Evolutionary conservation across 2,797 vertebrate genomes (phyloP).

Genomic region (Dallia pectoralis): DNA sequence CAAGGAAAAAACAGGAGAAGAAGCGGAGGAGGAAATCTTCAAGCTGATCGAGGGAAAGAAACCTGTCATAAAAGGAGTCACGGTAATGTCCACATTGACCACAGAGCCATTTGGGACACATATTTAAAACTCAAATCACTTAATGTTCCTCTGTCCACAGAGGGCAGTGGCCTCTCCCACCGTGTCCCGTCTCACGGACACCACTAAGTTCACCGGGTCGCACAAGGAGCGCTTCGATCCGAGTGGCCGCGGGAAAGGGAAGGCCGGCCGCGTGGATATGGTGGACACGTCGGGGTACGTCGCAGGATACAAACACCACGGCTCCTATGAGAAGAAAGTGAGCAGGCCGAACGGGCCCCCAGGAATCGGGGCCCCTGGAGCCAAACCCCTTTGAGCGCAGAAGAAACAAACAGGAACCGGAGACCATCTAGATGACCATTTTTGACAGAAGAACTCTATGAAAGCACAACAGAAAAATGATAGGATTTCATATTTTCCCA

Average conservation of each 20-base stretch:
- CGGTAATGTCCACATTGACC: slow-evolving; percentile 62
- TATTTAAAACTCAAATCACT: not conserved
- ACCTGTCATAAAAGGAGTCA: slow-evolving; percentile 87
- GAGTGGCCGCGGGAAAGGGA: slow-evolving; percentile 90
- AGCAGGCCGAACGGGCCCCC: slow-evolving; percentile 48
- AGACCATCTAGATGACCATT: slow-evolving; percentile 60
- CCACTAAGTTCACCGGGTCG: slow-evolving; percentile 92
- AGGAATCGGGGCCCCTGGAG: slow-evolving; percentile 21
- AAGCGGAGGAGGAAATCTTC: slow-evolving; percentile 86
- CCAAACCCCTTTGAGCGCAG: slow-evolving; percentile 69
- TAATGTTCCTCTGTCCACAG: slow-evolving; percentile 65
- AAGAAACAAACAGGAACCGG: slow-evolving; percentile 48
- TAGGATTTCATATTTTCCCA: slow-evolving; percentile 65
- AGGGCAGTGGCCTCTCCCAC: slow-evolving; percentile 84
- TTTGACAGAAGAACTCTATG: slow-evolving; percentile 52
- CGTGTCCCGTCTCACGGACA: slow-evolving; percentile 88
- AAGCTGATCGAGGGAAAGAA: slow-evolving; percentile 89
- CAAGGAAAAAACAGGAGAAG: slow-evolving; percentile 87
- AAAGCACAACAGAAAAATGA: slow-evolving; percentile 74
- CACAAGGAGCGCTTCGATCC: slow-evolving; percentile 95
- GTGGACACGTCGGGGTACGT: slow-evolving; percentile 92
- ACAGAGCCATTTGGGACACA: not conserved
- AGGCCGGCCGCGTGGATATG: slow-evolving; percentile 89
- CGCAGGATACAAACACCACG: slow-evolving; percentile 92
- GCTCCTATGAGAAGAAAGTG: slow-evolving; percentile 93